Conservation (phyloP, 2,113 vertebrate genomes). For the Ailurus styani region DNA sequence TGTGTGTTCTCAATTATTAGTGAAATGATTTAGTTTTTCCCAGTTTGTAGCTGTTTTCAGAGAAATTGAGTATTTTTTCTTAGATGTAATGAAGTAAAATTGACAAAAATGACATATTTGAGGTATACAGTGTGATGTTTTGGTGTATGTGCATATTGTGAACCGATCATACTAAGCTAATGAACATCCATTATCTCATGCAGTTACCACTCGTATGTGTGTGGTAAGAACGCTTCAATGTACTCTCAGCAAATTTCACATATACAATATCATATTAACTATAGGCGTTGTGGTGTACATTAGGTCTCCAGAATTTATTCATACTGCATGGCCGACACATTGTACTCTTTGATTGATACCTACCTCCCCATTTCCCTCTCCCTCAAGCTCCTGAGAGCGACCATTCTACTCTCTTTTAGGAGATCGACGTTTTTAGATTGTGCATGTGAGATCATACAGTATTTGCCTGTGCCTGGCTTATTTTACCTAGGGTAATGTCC, state of each 20-base stretch:
- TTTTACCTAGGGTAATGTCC: neutral
- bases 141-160: neutral
- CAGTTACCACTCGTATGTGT: neutral
- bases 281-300: neutral
- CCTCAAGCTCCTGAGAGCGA: too few species aligned
- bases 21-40: slow-evolving; percentile 31
- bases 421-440: neutral
- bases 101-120: neutral
- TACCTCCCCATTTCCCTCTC: neutral
- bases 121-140: neutral
- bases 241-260: neutral
- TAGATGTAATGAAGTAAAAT: neutral
- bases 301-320: neutral
- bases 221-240: neutral
- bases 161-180: neutral
- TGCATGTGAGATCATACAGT: neutral
- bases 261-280: neutral
- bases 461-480: neutral
- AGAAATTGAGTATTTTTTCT: neutral
- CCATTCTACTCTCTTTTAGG: neutral
- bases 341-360: neutral
- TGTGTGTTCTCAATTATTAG: neutral
- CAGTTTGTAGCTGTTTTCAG: neutral
- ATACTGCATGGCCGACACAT: neutral
- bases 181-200: neutral